These are phyloP conservation scores for Pseudochirops corinnae DNA, from an alignment of 2,797 vertebrate species.

Conservation along the genomic window DNA sequence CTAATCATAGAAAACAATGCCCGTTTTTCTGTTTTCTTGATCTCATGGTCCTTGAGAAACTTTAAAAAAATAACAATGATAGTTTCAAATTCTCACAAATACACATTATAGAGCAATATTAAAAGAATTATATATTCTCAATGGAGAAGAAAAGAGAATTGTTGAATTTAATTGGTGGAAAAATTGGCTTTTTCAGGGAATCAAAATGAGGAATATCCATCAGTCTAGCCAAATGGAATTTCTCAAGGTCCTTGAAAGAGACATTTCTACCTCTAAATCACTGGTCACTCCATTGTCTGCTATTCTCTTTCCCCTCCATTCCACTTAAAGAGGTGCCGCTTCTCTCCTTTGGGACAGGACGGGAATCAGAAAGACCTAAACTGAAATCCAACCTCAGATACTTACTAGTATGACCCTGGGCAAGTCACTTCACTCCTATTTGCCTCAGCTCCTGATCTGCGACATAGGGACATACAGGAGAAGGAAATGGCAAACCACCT, in stretches of 20 bases:
- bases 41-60: conserved; percentile 23
- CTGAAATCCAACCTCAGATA: background rate
- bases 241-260: background rate
- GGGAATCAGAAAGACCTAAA: background rate
- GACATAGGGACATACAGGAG: background rate
- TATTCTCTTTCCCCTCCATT: background rate
- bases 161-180: conserved; percentile 36
- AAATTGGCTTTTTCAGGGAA: background rate
- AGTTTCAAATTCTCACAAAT: background rate
- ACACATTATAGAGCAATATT: background rate
- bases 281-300: background rate
- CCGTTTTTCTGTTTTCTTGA: conserved; percentile 39
- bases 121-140: conserved; percentile 19
- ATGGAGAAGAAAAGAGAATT: conserved; percentile 40
- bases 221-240: background rate
- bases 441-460: background rate
- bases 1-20: conserved; percentile 53
- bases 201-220: background rate
- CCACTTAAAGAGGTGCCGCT: background rate
- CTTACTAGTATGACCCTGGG: background rate
- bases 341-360: background rate
- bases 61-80: conserved; percentile 13
- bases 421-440: background rate
- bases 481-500: background rate
- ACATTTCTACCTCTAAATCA: background rate